Conservation (phyloP, 2,888 invertebrate species). For the Pandemis corylana region DNA sequence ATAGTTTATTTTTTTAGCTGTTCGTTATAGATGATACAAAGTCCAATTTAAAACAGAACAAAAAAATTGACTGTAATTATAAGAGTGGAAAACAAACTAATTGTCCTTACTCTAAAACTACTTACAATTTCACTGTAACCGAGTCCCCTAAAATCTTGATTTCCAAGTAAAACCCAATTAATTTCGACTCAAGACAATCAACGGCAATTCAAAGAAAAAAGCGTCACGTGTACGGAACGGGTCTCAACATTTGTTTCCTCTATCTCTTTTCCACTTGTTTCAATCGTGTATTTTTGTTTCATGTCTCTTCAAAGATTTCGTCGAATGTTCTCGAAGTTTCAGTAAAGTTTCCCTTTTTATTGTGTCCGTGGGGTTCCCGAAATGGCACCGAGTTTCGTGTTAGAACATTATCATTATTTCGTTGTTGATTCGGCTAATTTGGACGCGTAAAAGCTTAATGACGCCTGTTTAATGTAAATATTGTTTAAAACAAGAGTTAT, state of each 20-base stretch:
- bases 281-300: slow-evolving; percentile 14
- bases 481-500: slow-evolving; percentile 19
- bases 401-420: slow-evolving; percentile 17
- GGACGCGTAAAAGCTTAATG: slow-evolving; percentile 29
- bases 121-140: not conserved
- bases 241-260: slow-evolving; percentile 9
- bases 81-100: not conserved
- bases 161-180: slow-evolving; percentile 21
- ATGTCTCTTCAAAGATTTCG: slow-evolving; percentile 28
- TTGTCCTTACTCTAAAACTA: slow-evolving; percentile 2
- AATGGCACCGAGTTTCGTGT: slow-evolving; percentile 25
- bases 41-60: not conserved
- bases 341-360: slow-evolving; percentile 36
- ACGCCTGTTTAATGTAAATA: slow-evolving; percentile 29
- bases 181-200: slow-evolving; percentile 28
- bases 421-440: slow-evolving; percentile 33
- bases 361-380: slow-evolving; percentile 14
- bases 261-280: slow-evolving; percentile 10
- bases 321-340: slow-evolving; percentile 26
- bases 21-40: not conserved
- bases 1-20: no score
- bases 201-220: slow-evolving; percentile 26
- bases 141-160: slow-evolving; percentile 4
- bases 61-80: not conserved
- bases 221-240: slow-evolving; percentile 34